phyloP scores from a whole-genome alignment of 2,113 vertebrate species.

The Potamarius usumacintae region DNA sequence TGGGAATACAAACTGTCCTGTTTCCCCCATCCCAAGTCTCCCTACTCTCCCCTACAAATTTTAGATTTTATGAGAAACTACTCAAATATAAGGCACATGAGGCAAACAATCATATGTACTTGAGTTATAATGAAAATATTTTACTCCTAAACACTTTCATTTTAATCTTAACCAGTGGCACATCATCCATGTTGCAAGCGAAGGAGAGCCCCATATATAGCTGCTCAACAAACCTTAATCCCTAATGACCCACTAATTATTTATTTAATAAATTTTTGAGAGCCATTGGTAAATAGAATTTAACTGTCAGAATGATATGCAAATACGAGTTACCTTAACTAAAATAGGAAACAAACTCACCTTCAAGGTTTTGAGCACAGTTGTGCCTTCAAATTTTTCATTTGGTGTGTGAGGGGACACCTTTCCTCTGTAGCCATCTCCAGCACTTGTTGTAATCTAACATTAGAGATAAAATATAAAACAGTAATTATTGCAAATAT shows the following conservation, averaged over 20 bases:
- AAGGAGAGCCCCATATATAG: too few relatives aligned
- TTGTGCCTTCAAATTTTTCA: conserved; percentile 95
- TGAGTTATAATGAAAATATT: not conserved
- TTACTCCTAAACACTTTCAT: not conserved
- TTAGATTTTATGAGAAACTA: not conserved
- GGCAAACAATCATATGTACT: not conserved
- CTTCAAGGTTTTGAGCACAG: conserved; percentile 91
- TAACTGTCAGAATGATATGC: not conserved
- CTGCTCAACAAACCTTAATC: not conserved
- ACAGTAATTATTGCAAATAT: not conserved
- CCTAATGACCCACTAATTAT: not conserved
- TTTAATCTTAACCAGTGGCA: not conserved
- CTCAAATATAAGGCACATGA: not conserved
- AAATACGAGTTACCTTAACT: not conserved
- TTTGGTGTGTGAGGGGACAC: conserved; percentile 95
- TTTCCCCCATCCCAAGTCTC: too few relatives aligned
- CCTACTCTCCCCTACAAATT: too few relatives aligned
- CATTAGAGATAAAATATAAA: not conserved
- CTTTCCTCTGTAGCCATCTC: conserved; percentile 93
- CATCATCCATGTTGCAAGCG: too few relatives aligned
- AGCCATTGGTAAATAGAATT: not conserved
- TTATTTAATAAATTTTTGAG: not conserved
- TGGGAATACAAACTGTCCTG: too few relatives aligned
- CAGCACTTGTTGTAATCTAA: conserved; percentile 85
- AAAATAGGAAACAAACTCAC: conserved; percentile 62